These are phyloP conservation scores for Menidia menidia DNA, from an alignment of 2,797 vertebrate genomes.

Conservation along the genomic window DNA sequence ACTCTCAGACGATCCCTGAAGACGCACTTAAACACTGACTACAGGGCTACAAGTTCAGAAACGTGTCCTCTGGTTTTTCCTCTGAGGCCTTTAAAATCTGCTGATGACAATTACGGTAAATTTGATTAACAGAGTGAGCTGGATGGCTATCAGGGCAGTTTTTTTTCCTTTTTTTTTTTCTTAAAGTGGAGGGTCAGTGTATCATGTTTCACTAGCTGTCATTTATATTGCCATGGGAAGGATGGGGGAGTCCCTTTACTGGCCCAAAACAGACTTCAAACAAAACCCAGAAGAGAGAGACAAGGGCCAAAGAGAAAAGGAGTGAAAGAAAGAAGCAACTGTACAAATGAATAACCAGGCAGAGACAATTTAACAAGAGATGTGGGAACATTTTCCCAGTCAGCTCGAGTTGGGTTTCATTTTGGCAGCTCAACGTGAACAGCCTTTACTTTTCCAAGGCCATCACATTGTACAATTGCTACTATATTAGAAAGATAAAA, in stretches of 20 bases:
- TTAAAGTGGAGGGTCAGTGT: slow-evolving; percentile 59
- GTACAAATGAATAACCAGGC: slow-evolving; percentile 69
- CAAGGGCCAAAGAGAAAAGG: slow-evolving; percentile 38
- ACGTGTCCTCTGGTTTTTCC: slow-evolving; percentile 68
- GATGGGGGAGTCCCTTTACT: slow-evolving; percentile 80
- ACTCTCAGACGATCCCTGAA: slow-evolving; percentile 64
- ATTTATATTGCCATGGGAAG: slow-evolving; percentile 78
- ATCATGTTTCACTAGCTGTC: slow-evolving; percentile 86
- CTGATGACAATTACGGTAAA: slow-evolving; percentile 79
- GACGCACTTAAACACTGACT: slow-evolving; percentile 51
- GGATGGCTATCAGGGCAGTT: slow-evolving; percentile 58
- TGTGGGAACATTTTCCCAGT: slow-evolving; percentile 72
- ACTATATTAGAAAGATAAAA: slow-evolving; percentile 75
- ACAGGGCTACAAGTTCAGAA: slow-evolving; percentile 57
- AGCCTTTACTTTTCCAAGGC: slow-evolving; percentile 73
- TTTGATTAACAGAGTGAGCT: slow-evolving; percentile 81
- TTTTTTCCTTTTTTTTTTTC: slow-evolving; percentile 39
- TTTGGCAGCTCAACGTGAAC: slow-evolving; percentile 65
- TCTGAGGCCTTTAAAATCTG: slow-evolving; percentile 75
- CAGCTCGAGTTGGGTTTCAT: slow-evolving; percentile 69
- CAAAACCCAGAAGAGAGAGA: slow-evolving; percentile 61
- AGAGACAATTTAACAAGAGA: slow-evolving; percentile 74
- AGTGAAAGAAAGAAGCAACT: slow-evolving; percentile 40
- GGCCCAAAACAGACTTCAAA: slow-evolving; percentile 83
- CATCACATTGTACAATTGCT: slow-evolving; percentile 69